phyloP scores from a whole-genome alignment of 2,797 vertebrate species.

The Cyprinella venusta region DNA sequence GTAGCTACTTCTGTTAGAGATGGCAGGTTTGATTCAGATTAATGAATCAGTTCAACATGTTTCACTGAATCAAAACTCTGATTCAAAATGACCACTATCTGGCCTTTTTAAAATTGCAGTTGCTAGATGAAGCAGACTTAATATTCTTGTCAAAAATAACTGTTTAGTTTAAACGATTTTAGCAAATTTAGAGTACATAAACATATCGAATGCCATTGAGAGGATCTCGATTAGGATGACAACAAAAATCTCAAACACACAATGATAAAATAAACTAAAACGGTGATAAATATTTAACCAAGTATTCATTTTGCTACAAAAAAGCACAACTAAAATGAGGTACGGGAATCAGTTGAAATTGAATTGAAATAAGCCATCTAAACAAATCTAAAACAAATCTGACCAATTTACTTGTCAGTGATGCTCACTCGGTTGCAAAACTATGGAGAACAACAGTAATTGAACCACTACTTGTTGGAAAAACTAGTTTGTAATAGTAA shows the following conservation, averaged over 20 bases:
- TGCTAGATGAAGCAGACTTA: not conserved
- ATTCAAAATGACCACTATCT: not conserved
- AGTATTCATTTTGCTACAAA: not conserved
- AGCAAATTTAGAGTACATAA: not conserved
- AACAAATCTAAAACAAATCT: not conserved
- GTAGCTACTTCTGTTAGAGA: not conserved
- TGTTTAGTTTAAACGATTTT: not conserved
- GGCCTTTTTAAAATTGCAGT: not conserved
- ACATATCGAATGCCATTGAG: not conserved
- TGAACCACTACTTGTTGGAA: not conserved
- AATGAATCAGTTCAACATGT: not conserved
- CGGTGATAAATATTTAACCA: not conserved
- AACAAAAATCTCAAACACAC: not conserved
- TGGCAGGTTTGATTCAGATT: not conserved
- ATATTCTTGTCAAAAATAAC: not conserved
- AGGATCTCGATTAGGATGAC: not conserved
- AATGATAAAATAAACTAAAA: not conserved
- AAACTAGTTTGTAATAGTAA: not conserved
- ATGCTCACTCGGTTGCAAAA: not conserved
- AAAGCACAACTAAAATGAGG: not conserved
- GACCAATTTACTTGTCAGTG: not conserved
- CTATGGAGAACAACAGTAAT: not conserved
- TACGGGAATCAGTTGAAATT: not conserved
- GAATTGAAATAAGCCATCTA: not conserved
- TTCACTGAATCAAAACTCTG: slow-evolving; percentile 7